Evolutionary conservation across 2,797 vertebrate genomes (phyloP).

Genomic region (Sebastes taczanowskii): DNA sequence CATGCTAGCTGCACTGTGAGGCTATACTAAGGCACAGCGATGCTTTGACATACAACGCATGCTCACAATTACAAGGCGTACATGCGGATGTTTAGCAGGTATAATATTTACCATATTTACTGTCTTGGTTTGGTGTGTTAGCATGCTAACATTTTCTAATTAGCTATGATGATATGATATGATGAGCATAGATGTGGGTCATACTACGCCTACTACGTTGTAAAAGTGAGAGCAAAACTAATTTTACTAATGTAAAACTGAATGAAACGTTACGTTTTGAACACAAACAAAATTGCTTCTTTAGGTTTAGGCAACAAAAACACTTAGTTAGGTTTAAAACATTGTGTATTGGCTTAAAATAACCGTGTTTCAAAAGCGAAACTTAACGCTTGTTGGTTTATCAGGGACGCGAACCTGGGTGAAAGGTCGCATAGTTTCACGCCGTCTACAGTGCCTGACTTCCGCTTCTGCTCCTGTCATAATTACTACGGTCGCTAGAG

Average conservation of each 20-base stretch:
- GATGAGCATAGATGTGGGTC: too few species aligned
- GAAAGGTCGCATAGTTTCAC: too few species aligned
- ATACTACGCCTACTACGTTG: rapidly evolving
- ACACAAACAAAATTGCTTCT: too few species aligned
- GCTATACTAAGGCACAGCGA: background rate
- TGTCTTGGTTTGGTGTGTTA: background rate
- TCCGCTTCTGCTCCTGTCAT: too few species aligned
- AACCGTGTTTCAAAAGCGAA: too few species aligned
- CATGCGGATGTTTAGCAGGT: background rate
- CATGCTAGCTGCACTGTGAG: background rate
- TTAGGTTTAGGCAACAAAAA: too few species aligned
- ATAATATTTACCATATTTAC: background rate
- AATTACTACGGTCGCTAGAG: rapidly evolving
- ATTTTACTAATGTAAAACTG: too few species aligned
- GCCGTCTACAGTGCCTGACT: rapidly evolving
- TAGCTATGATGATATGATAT: background rate
- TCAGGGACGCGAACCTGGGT: rapidly evolving
- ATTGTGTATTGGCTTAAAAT: too few species aligned
- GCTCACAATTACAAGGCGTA: background rate
- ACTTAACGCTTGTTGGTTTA: too few species aligned
- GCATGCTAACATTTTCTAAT: background rate
- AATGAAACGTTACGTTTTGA: too few species aligned
- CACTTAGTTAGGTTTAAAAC: too few species aligned
- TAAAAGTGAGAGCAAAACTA: too few species aligned
- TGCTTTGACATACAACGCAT: background rate